Evolutionary conservation across 2,888 invertebrate species (phyloP).

Genomic region (Leucoma salicis): DNA sequence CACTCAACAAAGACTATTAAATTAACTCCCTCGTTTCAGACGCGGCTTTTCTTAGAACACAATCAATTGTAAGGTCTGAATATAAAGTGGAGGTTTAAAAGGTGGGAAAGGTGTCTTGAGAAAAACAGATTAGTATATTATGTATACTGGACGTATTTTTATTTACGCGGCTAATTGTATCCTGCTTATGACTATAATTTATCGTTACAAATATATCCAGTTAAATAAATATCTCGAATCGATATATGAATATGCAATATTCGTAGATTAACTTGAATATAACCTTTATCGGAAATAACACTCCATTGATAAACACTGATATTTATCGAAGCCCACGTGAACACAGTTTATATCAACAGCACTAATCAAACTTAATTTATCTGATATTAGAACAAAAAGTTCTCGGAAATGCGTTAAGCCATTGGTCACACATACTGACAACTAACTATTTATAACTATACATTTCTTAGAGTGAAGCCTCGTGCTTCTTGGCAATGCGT

Average conservation of each 20-base stretch:
- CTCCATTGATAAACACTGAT: constrained; percentile 23
- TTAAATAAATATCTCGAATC: background rate
- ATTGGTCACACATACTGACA: constrained; percentile 15
- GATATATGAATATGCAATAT: background rate
- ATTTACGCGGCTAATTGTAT: too few relatives aligned
- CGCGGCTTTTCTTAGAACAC: constrained; percentile 32
- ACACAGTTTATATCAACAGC: constrained; percentile 35
- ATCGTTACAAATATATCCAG: too few relatives aligned
- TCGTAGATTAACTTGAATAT: constrained; percentile 15
- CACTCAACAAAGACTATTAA: constrained; percentile 31
- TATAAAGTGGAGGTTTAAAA: constrained; percentile 1
- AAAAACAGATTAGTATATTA: too few relatives aligned
- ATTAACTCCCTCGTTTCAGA: constrained; percentile 33
- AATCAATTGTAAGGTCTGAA: constrained; percentile 19
- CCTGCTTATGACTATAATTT: too few relatives aligned
- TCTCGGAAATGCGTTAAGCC: constrained; percentile 18
- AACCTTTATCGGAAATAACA: constrained; percentile 38
- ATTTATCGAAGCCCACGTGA: constrained; percentile 28
- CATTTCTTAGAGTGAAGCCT: constrained; percentile 11
- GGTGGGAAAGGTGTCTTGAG: too few relatives aligned
- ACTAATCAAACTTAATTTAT: constrained; percentile 50
- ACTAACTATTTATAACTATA: constrained; percentile 3
- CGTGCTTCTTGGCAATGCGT: constrained; percentile 23
- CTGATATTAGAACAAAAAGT: constrained; percentile 41
- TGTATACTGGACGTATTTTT: too few relatives aligned